Evolutionary conservation across 2,888 invertebrate genomes (phyloP).

Genomic region (Podotricha telesiphe): DNA sequence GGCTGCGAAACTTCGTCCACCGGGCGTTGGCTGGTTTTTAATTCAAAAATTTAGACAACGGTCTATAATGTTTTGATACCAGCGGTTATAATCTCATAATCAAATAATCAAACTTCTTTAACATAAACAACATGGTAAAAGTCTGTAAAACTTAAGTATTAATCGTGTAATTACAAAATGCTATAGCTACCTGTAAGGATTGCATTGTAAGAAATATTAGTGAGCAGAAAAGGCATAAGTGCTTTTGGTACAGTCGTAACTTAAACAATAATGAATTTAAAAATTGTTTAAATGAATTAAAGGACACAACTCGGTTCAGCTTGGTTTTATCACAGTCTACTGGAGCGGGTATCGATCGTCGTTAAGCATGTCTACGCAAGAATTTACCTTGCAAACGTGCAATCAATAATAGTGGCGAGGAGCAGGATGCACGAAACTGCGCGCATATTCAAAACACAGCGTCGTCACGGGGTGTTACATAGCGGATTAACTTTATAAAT

Average conservation of each 20-base stretch:
- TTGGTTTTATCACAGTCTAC: too few relatives aligned
- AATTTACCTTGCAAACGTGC: not conserved
- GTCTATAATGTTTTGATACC: not conserved
- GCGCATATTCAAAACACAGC: not conserved
- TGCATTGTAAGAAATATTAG: too few relatives aligned
- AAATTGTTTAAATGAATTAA: too few relatives aligned
- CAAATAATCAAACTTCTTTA: not conserved
- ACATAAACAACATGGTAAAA: too few relatives aligned
- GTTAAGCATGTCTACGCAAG: not conserved
- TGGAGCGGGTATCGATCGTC: not conserved
- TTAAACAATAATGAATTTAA: too few relatives aligned
- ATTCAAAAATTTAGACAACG: not conserved
- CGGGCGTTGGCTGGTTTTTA: not conserved
- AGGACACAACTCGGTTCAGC: too few relatives aligned
- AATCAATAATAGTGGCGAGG: not conserved
- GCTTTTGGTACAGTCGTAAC: too few relatives aligned
- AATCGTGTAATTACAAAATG: too few relatives aligned
- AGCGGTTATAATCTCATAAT: not conserved
- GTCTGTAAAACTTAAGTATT: too few relatives aligned
- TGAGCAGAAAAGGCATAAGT: too few relatives aligned
- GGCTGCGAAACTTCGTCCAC: not conserved
- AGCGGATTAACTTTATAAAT: not conserved
- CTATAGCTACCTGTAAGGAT: too few relatives aligned
- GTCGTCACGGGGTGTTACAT: not conserved
- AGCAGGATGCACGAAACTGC: not conserved